phyloP scores from a whole-genome alignment of 1,140 invertebrate genomes.

The Oncopodura yosiiana region DNA sequence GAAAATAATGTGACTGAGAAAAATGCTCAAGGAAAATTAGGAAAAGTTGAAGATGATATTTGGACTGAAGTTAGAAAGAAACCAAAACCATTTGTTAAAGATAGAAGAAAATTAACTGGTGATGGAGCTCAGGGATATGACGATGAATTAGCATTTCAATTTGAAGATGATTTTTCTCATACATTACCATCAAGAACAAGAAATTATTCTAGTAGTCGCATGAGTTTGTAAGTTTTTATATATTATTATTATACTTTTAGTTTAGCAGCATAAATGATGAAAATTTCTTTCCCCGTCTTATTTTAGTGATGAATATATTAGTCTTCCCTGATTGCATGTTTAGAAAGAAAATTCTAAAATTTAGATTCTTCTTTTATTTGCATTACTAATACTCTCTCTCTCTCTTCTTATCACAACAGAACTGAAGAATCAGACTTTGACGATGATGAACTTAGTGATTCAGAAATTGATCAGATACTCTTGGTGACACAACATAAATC shows the following conservation, averaged over 20 bases:
- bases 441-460: conserved; percentile 71
- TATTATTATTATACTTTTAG: background rate
- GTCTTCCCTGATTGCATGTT: too few relatives aligned
- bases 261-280: conserved; percentile 4
- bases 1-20: conserved; percentile 2
- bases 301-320: conserved; percentile 20
- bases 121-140: conserved; percentile 1
- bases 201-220: conserved; percentile 25
- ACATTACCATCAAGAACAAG: conserved; percentile 56
- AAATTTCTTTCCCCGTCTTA: conserved; percentile 35
- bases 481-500: conserved; percentile 87
- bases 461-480: conserved; percentile 85
- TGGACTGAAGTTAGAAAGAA: conserved; percentile 45
- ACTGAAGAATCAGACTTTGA: conserved; percentile 63
- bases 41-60: conserved; percentile 8
- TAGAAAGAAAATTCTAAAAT: too few relatives aligned
- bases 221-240: conserved; percentile 19
- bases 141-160: conserved; percentile 88
- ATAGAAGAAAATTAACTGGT: conserved; percentile 39
- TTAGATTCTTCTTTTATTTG: too few relatives aligned
- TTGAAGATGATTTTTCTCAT: conserved; percentile 91
- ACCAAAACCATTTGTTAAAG: conserved; percentile 43
- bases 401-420: conserved; percentile 48
- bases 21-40: conserved; percentile 1
- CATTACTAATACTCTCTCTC: too few relatives aligned